Percentiles rank a stretch among this genome's conserved stretches.
phyloP scores from a whole-genome alignment of 2,797 vertebrate species.

The Cirrhinus mrigala region DNA sequence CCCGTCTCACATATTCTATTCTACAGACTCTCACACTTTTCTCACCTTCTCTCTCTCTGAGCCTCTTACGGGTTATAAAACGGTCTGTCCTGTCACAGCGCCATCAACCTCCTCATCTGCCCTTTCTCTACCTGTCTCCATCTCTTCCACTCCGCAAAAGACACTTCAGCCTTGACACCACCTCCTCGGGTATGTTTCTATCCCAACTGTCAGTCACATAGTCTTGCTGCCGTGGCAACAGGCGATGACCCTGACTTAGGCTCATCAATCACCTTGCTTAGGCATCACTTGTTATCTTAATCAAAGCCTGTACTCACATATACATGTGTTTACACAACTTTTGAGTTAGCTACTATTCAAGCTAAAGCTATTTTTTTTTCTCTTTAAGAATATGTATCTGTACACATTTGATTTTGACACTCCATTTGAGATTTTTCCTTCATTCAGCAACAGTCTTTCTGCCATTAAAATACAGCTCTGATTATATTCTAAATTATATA shows the following conservation, averaged over 20 bases:
- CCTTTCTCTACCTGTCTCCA: slow-evolving; percentile 14
- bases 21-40: not conserved
- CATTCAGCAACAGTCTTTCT: too few relatives aligned
- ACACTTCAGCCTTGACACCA: slow-evolving; percentile 35
- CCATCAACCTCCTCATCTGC: not conserved
- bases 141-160: slow-evolving; percentile 5
- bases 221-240: slow-evolving; percentile 26
- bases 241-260: slow-evolving; percentile 14
- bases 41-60: not conserved
- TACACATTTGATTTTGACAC: not conserved
- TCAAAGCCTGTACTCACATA: not conserved
- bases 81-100: slow-evolving; percentile 8
- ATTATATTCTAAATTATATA: not conserved
- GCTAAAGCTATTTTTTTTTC: not conserved
- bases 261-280: slow-evolving; percentile 37
- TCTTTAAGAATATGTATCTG: too few relatives aligned
- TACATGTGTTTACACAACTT: not conserved
- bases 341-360: not conserved
- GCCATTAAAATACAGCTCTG: too few relatives aligned
- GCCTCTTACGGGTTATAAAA: not conserved
- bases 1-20: not conserved
- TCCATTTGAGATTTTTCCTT: not conserved
- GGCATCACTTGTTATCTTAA: not conserved
- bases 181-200: slow-evolving; percentile 33
- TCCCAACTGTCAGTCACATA: slow-evolving; percentile 33